A percentile compares a stretch with the other conserved stretches of the same genome.
Conservation (phyloP, 2,888 invertebrate genomes). For the Sarcophaga variegata region DNA sequence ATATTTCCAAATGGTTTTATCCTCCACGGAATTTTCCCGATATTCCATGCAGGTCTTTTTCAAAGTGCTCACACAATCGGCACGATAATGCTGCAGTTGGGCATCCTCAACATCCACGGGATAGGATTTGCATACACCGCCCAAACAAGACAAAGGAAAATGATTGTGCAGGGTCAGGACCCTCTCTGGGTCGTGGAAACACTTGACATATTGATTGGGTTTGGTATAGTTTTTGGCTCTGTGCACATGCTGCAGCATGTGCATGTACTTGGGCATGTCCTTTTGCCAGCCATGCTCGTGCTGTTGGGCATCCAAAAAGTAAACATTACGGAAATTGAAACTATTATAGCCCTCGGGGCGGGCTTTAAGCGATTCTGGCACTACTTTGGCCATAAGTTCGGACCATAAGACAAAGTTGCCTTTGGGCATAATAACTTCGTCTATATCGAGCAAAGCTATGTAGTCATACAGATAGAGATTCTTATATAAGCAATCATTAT, state of each 20-base stretch:
- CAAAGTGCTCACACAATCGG: constrained; percentile 94
- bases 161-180: constrained; percentile 96
- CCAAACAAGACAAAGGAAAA: constrained; percentile 93
- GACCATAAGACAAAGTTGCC: constrained; percentile 87
- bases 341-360: constrained; percentile 85
- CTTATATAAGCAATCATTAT: constrained; percentile 97
- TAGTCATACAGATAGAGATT: constrained; percentile 95
- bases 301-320: constrained; percentile 93
- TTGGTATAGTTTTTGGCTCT: constrained; percentile 95
- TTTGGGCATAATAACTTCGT: constrained; percentile 96
- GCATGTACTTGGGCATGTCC: constrained; percentile 92
- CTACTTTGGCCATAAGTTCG: constrained; percentile 88
- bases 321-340: constrained; percentile 95
- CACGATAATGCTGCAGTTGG: constrained; percentile 96
- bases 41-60: constrained; percentile 93
- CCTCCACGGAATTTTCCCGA: constrained; percentile 90
- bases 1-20: constrained; percentile 94
- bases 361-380: constrained; percentile 86
- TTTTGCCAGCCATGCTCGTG: constrained; percentile 91
- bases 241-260: constrained; percentile 96
- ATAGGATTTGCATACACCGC: constrained; percentile 92
- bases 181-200: constrained; percentile 95
- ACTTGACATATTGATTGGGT: constrained; percentile 96
- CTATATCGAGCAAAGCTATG: constrained; percentile 95
- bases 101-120: constrained; percentile 91